A percentile compares a stretch with the other conserved stretches of the same genome.
phyloP scores from a whole-genome alignment of 2,888 invertebrate species.

The Polylopha cassiicola region DNA sequence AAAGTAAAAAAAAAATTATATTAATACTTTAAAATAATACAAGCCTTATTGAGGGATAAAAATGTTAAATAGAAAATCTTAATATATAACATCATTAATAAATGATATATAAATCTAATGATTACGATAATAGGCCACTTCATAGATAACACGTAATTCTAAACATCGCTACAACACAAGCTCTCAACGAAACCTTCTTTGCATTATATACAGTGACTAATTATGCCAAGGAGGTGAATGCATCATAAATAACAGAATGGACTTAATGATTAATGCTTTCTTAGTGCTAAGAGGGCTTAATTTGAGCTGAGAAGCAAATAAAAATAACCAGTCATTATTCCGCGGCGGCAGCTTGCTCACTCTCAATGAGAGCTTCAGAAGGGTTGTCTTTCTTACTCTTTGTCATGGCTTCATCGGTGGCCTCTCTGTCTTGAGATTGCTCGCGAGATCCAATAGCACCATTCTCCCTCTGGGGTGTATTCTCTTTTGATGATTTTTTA shows the following conservation, averaged over 20 bases:
- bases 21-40: slow-evolving; percentile 72
- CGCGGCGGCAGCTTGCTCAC: slow-evolving; percentile 57
- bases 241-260: slow-evolving; percentile 60
- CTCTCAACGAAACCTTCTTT: slow-evolving; percentile 60
- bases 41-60: slow-evolving; percentile 57
- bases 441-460: slow-evolving; percentile 65
- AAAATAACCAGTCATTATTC: slow-evolving; percentile 51
- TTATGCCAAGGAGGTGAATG: slow-evolving; percentile 61
- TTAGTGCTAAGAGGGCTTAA: slow-evolving; percentile 64
- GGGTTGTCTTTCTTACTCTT: slow-evolving; percentile 55
- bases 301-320: slow-evolving; percentile 68
- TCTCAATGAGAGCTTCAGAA: slow-evolving; percentile 64
- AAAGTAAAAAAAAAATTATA: slow-evolving; percentile 47
- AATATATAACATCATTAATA: slow-evolving; percentile 59
- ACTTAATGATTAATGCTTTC: slow-evolving; percentile 64
- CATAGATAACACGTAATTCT: slow-evolving; percentile 47
- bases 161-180: slow-evolving; percentile 55
- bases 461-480: slow-evolving; percentile 54
- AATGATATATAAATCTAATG: slow-evolving; percentile 51
- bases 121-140: slow-evolving; percentile 66
- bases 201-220: slow-evolving; percentile 69
- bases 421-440: slow-evolving; percentile 58
- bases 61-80: slow-evolving; percentile 65
- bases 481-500: slow-evolving; percentile 49
- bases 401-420: slow-evolving; percentile 31